These are phyloP conservation scores for Epinotia nisella DNA, from an alignment of 2,888 invertebrate genomes.

Conservation along the genomic window DNA sequence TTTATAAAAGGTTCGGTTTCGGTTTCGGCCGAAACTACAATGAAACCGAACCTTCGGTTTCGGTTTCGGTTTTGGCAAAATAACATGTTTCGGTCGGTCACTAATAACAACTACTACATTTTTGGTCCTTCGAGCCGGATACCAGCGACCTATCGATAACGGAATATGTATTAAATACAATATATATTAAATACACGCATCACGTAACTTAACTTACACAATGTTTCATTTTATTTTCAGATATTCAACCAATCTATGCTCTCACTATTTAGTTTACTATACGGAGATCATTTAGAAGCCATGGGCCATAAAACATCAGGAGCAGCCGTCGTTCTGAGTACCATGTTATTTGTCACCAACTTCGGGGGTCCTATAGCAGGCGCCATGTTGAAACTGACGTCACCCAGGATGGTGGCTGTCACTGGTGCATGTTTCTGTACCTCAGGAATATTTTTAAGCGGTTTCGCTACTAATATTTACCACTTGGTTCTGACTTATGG, in stretches of 20 bases:
- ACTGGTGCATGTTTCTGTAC: conserved; percentile 72
- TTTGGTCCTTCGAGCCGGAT: no score
- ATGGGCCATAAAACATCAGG: conserved; percentile 88
- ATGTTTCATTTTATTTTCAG: conserved; percentile 66
- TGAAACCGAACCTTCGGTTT: no score
- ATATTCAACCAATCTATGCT: conserved; percentile 89
- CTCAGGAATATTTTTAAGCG: conserved; percentile 76
- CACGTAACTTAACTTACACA: not conserved
- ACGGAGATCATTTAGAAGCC: conserved; percentile 86
- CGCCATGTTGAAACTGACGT: conserved; percentile 84
- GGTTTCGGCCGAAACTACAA: no score
- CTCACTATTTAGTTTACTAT: conserved; percentile 88
- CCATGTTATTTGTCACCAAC: conserved; percentile 87
- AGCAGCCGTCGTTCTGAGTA: conserved; percentile 87
- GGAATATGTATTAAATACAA: no score
- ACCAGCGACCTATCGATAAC: no score
- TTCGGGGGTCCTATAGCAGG: conserved; percentile 89
- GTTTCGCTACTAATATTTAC: conserved; percentile 73
- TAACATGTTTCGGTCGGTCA: no score
- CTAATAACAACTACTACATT: no score
- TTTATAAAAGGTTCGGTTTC: no score
- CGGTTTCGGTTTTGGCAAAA: no score
- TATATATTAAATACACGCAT: not conserved
- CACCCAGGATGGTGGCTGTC: conserved; percentile 76
- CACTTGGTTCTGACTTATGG: conserved; percentile 80